Conservation (phyloP, 2,888 invertebrate species). For the Diaprepes abbreviatus region DNA sequence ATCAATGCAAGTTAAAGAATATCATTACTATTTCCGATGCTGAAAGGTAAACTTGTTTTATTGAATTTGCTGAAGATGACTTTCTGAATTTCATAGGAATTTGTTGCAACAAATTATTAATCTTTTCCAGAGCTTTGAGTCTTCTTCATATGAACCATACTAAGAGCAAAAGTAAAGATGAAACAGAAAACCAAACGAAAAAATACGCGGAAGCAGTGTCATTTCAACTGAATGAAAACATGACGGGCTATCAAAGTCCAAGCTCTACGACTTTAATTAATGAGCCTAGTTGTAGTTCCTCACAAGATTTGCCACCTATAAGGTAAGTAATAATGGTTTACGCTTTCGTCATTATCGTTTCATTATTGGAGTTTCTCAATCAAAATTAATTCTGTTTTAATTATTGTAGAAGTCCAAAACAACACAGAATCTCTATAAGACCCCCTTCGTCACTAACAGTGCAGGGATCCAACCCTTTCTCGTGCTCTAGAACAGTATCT, state of each 20-base stretch:
- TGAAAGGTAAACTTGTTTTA: slow-evolving; percentile 63
- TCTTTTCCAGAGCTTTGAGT: slow-evolving; percentile 64
- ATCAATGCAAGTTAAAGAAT: slow-evolving; percentile 67
- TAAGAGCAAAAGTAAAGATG: slow-evolving; percentile 63
- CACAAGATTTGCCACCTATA: slow-evolving; percentile 16
- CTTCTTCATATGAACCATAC: slow-evolving; percentile 67
- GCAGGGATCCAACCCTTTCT: slow-evolving; percentile 49
- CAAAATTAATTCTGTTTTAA: not conserved
- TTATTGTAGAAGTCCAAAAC: slow-evolving; percentile 20
- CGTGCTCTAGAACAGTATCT: slow-evolving; percentile 45
- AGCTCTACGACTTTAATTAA: slow-evolving; percentile 14
- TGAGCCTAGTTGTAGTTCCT: slow-evolving; percentile 32
- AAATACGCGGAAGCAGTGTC: slow-evolving; percentile 8
- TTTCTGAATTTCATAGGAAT: no score
- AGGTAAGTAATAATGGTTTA: slow-evolving; percentile 20
- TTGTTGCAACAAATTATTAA: no score
- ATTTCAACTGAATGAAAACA: slow-evolving; percentile 11
- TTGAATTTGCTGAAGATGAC: no score
- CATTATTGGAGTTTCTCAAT: no score
- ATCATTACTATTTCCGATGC: slow-evolving; percentile 68
- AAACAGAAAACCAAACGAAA: slow-evolving; percentile 38
- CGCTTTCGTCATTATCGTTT: no score
- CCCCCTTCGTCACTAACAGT: slow-evolving; percentile 60
- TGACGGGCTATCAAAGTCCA: not conserved
- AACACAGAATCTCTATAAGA: slow-evolving; percentile 50